phyloP scores from a whole-genome alignment of 2,888 invertebrate genomes.

The Eupithecia tripunctaria region DNA sequence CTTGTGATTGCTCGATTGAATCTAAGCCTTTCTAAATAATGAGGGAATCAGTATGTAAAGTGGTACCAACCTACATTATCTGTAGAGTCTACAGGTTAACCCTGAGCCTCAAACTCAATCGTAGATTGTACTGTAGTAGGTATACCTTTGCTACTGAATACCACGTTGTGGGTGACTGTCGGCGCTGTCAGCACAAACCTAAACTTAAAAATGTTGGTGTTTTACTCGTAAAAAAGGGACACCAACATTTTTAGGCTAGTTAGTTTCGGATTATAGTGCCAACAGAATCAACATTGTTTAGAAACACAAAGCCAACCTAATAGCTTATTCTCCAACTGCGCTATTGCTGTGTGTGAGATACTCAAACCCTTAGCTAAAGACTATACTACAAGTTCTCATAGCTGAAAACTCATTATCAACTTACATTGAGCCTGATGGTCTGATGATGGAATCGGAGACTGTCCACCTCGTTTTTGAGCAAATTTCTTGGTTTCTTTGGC shows the following conservation, averaged over 20 bases:
- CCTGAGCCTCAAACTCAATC: neutral
- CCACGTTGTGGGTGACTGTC: neutral
- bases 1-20: neutral
- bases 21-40: neutral
- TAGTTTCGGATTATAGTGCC: neutral
- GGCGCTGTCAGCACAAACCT: neutral
- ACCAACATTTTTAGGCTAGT: neutral
- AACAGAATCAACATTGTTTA: neutral
- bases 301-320: neutral
- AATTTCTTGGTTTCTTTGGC: constrained; percentile 89
- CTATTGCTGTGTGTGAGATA: neutral
- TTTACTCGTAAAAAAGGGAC: neutral
- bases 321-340: neutral
- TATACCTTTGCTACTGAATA: neutral
- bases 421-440: constrained; percentile 73
- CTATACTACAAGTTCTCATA: neutral
- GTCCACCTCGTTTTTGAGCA: constrained; percentile 89
- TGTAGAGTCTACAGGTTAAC: neutral
- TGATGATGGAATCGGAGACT: constrained; percentile 88
- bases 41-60: neutral
- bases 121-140: neutral
- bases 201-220: neutral
- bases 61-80: neutral
- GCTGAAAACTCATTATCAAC: constrained; percentile 41
- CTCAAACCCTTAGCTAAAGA: neutral